Evolutionary conservation across 1,140 invertebrate species (phyloP), one percentile per base, ranked within the genome.

Genomic region (Lanistes nyassanus): DNA sequence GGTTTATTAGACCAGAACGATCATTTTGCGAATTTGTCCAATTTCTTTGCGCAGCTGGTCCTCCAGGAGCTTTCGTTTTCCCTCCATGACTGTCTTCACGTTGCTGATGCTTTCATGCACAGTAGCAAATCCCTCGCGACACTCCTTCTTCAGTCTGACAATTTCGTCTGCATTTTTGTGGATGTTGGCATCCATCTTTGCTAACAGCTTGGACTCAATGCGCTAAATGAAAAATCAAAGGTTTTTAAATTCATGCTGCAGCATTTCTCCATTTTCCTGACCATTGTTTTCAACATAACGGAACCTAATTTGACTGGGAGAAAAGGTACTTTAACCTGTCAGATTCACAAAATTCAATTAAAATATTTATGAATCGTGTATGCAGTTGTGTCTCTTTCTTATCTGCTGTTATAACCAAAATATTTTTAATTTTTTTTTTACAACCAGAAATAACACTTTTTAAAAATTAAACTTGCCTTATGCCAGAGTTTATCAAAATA

Each of bases 41-140:
- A 89, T 85, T 77, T 89, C 87, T 78, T 86, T 87, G 31, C 81
- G 80, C 21, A 89, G 80, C 74, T 86, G 85, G 70, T 89, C 85
- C 51, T 87, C 87, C 65, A 85, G 68, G 2, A 88, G 69, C 74
- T 85, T 84, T 23, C 82, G 75, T 75, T 86, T 88, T 39, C 86
- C 86, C 60, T 89, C 87, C 39, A 87, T 76, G 6, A 88, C 86
- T 26, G 77, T 80, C 65, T 88, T 88, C 76, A 87, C 85, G 76
- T 88, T 88, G 64, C 78, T 77, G 42, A 89, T 85, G 71, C 86
- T 87, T 31, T 89, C 88, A 75, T 88, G 88, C 19, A 89, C 83
- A 11, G 86, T 83, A 11, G 84, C 76, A 69, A 89, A 89, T 3
- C 87, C 88, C 67, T 87, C 84, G 13, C 86, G 76, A 67, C 85